Conservation (phyloP, 2,888 invertebrate genomes). For the Leptopilina syphax region DNA sequence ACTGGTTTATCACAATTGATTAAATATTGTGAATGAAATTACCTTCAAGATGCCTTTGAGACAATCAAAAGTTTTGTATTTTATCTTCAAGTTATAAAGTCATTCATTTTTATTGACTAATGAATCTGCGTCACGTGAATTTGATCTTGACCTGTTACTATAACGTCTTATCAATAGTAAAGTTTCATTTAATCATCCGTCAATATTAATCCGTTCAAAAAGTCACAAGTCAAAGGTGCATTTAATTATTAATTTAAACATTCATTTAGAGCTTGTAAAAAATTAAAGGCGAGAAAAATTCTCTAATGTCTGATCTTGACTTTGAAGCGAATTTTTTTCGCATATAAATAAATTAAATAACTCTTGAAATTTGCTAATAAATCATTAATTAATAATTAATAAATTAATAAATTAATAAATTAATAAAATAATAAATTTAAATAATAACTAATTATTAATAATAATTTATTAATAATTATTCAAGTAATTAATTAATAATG, state of each 20-base stretch:
- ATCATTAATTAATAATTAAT: too few species aligned
- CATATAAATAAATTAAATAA: too few species aligned
- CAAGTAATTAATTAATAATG: too few species aligned
- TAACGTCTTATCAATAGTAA: neutral
- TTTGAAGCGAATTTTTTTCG: too few species aligned
- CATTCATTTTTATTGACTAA: conserved; percentile 12
- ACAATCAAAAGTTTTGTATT: conserved; percentile 4
- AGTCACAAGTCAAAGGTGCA: neutral
- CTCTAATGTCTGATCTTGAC: neutral
- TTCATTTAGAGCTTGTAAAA: neutral
- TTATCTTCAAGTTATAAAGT: neutral
- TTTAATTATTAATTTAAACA: neutral
- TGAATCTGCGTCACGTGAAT: neutral
- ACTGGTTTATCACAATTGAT: conserved; percentile 2
- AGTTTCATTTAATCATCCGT: conserved; percentile 7
- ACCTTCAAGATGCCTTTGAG: neutral
- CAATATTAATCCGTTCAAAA: neutral
- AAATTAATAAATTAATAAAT: too few species aligned
- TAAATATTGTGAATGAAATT: conserved; percentile 9
- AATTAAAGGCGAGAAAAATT: neutral
- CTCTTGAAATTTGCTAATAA: too few species aligned
- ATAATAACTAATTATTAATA: too few species aligned
- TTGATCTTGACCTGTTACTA: conserved; percentile 31
- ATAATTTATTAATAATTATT: too few species aligned
- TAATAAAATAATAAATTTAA: too few species aligned